Base-by-base conservation (phyloP, 2,888 invertebrate species). In the Zhengitettix transpicula region DNA sequence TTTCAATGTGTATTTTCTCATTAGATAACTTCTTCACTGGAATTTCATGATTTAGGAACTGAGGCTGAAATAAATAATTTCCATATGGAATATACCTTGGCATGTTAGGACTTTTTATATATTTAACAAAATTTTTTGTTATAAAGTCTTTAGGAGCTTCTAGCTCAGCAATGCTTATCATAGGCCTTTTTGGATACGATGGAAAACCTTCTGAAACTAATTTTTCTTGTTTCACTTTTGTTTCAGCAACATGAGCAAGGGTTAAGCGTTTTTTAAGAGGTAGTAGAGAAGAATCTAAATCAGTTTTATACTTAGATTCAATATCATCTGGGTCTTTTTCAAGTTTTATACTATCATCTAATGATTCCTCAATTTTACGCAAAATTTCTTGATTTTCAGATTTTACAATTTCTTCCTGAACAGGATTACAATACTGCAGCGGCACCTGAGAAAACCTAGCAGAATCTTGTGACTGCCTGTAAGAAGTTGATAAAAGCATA, bases 131-230 rank as follows among this genome's bases (percentile, higher is more conserved):
- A 10, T 40, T 40, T 12, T 40, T 28, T 41, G n/a, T 41, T 17
- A 12, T 53, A 16, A 40, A 40, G n/a, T 42, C 40, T 28, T 28
- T 28, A 28, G 28, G 28, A 40, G 40, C 69, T 64, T 71, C 70
- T 10, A 73, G 64, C 64, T 73, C 72, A 7, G 72, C 72, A 52
- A 73, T 73, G 61, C 71, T 72, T 17, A 73, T 70, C 70, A 73
- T 72, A 8, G 71, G 71, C 11, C 69, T 70, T 14, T 72, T 70
- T 12, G 73, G 73, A 66, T 73, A 73, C 60, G 71, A 71, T n/a
- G 62, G 62, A 51, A 62, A 58, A 47, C 60, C 55, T 40, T 60
- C 60, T 14, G 42, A 17, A 11, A 16, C 44, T n/a, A 12, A 1
- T 28, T 17, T 12, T 53, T 53, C 53, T 17, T 16, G 12, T 44